Conservation (phyloP, 2,797 vertebrate species). For the Lutjanus campechanus region DNA sequence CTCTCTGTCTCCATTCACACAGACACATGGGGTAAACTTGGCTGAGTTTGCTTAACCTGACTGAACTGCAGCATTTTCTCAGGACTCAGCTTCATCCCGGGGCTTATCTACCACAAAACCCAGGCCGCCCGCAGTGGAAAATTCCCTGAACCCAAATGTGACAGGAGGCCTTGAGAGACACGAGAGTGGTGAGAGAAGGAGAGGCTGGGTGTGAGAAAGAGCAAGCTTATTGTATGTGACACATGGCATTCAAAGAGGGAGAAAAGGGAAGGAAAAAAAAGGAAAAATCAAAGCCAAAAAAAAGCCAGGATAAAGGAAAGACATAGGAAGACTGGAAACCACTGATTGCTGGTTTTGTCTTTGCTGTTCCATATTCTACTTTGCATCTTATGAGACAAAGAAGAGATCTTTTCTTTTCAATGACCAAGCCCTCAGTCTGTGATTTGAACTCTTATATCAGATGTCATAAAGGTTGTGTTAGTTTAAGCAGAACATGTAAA, state of each 20-base stretch:
- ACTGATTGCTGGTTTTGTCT: constrained; percentile 19
- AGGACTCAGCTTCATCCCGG: constrained; percentile 66
- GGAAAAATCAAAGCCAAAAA: not conserved
- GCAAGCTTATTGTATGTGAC: constrained; percentile 17
- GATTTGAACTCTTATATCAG: constrained; percentile 24
- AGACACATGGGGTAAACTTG: constrained; percentile 29
- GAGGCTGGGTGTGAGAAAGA: constrained; percentile 23
- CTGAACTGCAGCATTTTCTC: constrained; percentile 73
- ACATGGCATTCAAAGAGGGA: constrained; percentile 42
- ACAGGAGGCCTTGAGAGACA: constrained; percentile 42
- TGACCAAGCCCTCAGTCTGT: not conserved
- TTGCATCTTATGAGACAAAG: not conserved
- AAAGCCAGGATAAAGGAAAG: constrained; percentile 2
- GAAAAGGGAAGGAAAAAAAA: not conserved
- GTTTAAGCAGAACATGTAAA: constrained; percentile 29
- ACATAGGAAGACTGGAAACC: constrained; percentile 12
- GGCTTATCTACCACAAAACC: constrained; percentile 65
- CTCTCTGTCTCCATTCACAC: not conserved
- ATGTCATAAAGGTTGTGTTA: not conserved
- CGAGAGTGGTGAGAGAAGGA: constrained; percentile 26
- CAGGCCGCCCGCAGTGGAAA: constrained; percentile 66
- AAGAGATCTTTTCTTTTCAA: not conserved
- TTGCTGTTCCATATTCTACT: constrained; percentile 1
- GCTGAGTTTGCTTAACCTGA: constrained; percentile 81
- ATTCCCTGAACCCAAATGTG: constrained; percentile 61